A percentile compares a stretch with the other conserved stretches of the same genome.
phyloP scores from a whole-genome alignment of 2,888 invertebrate genomes.

The Nomada goodeniana region DNA sequence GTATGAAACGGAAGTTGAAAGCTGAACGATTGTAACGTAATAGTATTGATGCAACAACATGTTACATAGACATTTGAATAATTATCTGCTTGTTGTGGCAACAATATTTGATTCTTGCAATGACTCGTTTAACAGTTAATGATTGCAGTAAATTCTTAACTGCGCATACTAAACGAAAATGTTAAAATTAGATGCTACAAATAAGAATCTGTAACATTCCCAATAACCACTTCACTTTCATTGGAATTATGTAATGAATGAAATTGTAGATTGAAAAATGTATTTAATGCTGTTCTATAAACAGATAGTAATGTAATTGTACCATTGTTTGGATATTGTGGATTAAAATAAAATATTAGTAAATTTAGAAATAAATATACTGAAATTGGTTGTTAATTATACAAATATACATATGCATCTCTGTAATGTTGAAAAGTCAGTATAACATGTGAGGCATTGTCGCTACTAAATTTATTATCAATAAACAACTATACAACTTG shows the following conservation, averaged over 20 bases:
- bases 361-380: slow-evolving; percentile 62
- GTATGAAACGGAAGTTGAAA: slow-evolving; percentile 58
- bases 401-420: slow-evolving; percentile 44
- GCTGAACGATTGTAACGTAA: slow-evolving; percentile 12
- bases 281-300: slow-evolving; percentile 60
- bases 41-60: slow-evolving; percentile 25
- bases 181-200: slow-evolving; percentile 53
- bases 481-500: slow-evolving; percentile 39
- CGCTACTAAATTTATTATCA: slow-evolving; percentile 43
- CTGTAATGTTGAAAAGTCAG: slow-evolving; percentile 36
- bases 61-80: slow-evolving; percentile 20
- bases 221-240: slow-evolving; percentile 59
- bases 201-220: slow-evolving; percentile 64
- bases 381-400: slow-evolving; percentile 77
- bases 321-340: slow-evolving; percentile 75
- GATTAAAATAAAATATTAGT: slow-evolving; percentile 74
- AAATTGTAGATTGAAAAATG: slow-evolving; percentile 65
- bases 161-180: slow-evolving; percentile 56
- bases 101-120: slow-evolving; percentile 19
- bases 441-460: slow-evolving; percentile 36
- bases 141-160: slow-evolving; percentile 48
- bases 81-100: slow-evolving; percentile 4
- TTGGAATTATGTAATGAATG: slow-evolving; percentile 55
- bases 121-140: slow-evolving; percentile 60
- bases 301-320: slow-evolving; percentile 76